Conservation (phyloP, 2,888 invertebrate species). For the Phania funesta region DNA sequence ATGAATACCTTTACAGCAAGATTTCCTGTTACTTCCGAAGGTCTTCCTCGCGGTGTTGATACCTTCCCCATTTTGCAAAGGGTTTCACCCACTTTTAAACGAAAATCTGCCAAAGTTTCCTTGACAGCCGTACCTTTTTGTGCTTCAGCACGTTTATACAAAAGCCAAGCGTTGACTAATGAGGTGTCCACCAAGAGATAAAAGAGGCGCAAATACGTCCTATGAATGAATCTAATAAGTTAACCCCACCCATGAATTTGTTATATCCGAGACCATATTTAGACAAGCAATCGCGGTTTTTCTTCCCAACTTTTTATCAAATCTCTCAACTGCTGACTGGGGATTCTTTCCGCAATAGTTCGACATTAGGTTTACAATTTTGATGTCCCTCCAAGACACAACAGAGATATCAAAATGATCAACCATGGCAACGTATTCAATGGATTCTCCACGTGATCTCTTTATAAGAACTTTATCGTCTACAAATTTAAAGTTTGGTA, state of each 20-base stretch:
- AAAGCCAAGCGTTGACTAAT: too few species aligned
- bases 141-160: too few species aligned
- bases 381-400: conserved; percentile 18
- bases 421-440: conserved; percentile 16
- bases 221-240: conserved; percentile 20
- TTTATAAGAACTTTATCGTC: conserved; percentile 15
- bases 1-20: too few species aligned
- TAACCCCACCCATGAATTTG: conserved; percentile 19
- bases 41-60: too few species aligned
- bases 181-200: too few species aligned
- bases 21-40: too few species aligned
- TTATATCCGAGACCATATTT: conserved; percentile 14
- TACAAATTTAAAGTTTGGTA: conserved; percentile 7
- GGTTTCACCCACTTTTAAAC: too few species aligned
- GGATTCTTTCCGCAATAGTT: conserved; percentile 30
- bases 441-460: neutral
- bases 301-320: neutral
- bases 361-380: conserved; percentile 33
- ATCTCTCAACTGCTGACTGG: neutral
- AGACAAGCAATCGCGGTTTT: neutral
- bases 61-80: too few species aligned
- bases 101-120: too few species aligned
- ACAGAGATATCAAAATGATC: conserved; percentile 15
- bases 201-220: too few species aligned
- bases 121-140: too few species aligned